These are phyloP conservation scores for Metallyticus violacea DNA, from an alignment of 2,888 invertebrate species.

Conservation along the genomic window DNA sequence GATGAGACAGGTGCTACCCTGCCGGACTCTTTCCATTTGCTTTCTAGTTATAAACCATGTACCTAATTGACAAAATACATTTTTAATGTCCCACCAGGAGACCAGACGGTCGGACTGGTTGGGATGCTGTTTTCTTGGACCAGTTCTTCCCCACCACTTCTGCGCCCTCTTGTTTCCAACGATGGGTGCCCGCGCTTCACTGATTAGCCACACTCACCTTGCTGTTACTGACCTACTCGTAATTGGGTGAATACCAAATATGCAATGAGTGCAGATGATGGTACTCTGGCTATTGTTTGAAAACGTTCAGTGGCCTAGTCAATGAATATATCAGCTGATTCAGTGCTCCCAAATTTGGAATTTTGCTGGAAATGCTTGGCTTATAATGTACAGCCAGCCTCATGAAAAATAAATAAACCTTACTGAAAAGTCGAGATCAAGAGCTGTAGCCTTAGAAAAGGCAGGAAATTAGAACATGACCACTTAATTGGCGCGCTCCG, in stretches of 20 bases:
- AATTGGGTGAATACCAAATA: background rate
- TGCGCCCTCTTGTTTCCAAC: background rate
- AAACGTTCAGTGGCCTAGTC: too few relatives aligned
- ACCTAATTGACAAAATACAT: constrained; percentile 7
- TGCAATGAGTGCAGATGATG: too few relatives aligned
- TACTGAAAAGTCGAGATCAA: too few relatives aligned
- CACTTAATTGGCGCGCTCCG: too few relatives aligned
- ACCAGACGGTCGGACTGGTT: background rate
- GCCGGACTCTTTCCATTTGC: background rate
- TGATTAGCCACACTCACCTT: background rate
- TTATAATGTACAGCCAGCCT: too few relatives aligned
- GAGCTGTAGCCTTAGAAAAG: too few relatives aligned
- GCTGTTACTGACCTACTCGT: background rate
- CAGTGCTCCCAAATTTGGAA: too few relatives aligned
- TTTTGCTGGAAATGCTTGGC: too few relatives aligned
- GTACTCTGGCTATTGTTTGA: too few relatives aligned
- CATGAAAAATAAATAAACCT: too few relatives aligned
- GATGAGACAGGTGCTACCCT: background rate
- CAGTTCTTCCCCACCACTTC: background rate
- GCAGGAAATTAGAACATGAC: too few relatives aligned
- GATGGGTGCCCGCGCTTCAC: background rate
- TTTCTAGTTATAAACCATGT: background rate
- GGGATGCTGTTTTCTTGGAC: background rate
- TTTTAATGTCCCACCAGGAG: background rate
- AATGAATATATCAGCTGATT: too few relatives aligned